Evolutionary conservation across 2,888 invertebrate species (phyloP), one percentile per base, ranked within the genome.

Genomic region (Drosophila emarginata): DNA sequence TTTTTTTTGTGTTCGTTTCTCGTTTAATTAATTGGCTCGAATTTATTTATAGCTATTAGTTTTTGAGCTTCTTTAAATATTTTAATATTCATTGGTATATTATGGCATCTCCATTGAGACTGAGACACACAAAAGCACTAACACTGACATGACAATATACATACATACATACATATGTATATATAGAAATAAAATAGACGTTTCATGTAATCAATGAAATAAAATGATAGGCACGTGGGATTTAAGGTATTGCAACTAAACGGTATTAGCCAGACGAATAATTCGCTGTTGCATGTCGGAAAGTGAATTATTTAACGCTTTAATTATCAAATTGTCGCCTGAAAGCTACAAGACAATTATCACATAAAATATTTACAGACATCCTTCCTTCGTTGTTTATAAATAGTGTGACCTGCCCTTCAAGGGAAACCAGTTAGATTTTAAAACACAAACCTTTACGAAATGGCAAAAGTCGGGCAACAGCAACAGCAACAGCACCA

Each of bases 11-110:
- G 58, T 58, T 54, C 58, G 57, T 72, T 72, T 62, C 57, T 64
- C 68, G 53, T 77, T 75, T 67, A 72, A 83, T 80, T 82, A 82
- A 79, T 83, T 82, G 75, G 71, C 18, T 77, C 56, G 64, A 72
- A 78, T 85, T 85, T 85, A 79, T 79, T 72, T 59, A 60, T 51
- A 64, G 67, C 72, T 65, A 36, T 40, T 40, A 65, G 59, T 36
- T 54, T 57, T 53, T 7, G 15, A 21, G 53, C 67, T 36, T 56
- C 57, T 76, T 67, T 72, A 67, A 69, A 74, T 79, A 79, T 79
- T 79, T 72, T 64, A 69, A 74, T 79, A 79, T 79, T 79, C 76
- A 78, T 71, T 64, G 69, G 52, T 67, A 59, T 69, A 61, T 78
- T 71, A 70, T 77, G 64, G 32, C 52, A 53, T 32, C 56, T 5